A percentile compares a stretch with the other conserved stretches of the same genome.
Evolutionary conservation across 2,113 vertebrate genomes (phyloP).

Genomic region (Peromyscus leucopus): DNA sequence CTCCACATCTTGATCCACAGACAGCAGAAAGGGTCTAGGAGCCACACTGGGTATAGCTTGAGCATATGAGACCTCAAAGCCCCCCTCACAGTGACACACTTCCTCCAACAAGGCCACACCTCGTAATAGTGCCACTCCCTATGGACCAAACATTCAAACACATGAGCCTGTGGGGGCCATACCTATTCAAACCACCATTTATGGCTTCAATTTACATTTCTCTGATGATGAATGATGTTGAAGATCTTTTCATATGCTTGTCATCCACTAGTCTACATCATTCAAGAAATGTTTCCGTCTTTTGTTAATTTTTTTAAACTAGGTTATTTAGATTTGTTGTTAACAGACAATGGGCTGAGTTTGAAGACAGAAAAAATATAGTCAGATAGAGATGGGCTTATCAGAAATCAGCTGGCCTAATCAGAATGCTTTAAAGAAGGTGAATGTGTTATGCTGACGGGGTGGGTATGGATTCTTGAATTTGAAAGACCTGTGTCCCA

Average conservation of each 20-base stretch:
- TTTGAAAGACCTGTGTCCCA: not conserved
- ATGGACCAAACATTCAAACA: not conserved
- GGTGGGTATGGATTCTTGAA: not conserved
- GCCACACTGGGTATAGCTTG: not conserved
- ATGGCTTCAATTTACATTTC: not conserved
- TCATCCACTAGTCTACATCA: no score
- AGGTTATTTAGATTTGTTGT: not conserved
- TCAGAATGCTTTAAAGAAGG: not conserved
- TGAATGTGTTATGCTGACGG: not conserved
- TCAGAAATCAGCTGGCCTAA: not conserved
- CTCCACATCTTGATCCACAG: not conserved
- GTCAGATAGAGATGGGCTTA: not conserved
- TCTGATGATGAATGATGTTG: not conserved
- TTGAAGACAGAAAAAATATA: not conserved
- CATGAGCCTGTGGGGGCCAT: not conserved
- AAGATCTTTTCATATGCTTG: conserved; percentile 11
- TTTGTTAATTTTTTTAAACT: not conserved
- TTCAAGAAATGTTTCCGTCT: not conserved
- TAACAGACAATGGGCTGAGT: not conserved
- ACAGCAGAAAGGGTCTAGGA: not conserved
- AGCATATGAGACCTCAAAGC: not conserved
- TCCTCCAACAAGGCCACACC: not conserved
- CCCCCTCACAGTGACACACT: not conserved
- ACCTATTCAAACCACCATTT: not conserved
- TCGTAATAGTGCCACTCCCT: not conserved